Evolutionary conservation across 2,113 vertebrate genomes (phyloP).

Genomic region (Cyanoliseus patagonus): DNA sequence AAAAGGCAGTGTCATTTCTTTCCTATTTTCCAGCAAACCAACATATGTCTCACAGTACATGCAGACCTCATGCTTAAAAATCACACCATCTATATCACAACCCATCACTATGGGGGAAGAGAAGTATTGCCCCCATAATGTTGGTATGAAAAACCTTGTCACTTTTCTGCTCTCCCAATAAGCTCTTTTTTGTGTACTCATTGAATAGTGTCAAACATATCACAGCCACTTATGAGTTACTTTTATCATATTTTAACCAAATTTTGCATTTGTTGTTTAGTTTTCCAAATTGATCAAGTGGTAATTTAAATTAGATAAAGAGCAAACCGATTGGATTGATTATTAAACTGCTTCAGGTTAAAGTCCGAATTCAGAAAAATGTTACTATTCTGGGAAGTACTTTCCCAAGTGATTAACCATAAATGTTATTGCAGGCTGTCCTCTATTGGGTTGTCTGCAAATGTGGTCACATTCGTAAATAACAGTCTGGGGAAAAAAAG

Average conservation of each 20-base stretch:
- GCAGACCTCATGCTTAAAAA: neutral
- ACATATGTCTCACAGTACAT: neutral
- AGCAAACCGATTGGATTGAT: neutral
- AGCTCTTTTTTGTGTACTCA: neutral
- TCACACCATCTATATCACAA: neutral
- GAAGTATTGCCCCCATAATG: fast-evolving
- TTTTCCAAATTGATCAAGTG: neutral
- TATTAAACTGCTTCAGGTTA: neutral
- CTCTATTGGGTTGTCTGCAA: neutral
- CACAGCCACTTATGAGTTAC: neutral
- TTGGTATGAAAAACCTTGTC: neutral
- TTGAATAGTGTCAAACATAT: neutral
- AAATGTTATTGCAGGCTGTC: neutral
- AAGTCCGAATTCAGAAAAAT: neutral
- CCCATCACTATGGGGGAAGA: neutral
- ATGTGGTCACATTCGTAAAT: neutral
- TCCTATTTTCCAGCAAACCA: neutral
- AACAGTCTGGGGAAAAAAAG: neutral
- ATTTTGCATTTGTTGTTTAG: neutral
- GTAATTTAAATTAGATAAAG: neutral
- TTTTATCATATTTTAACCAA: neutral
- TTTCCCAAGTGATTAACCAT: neutral
- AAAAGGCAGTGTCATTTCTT: neutral
- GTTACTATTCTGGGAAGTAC: neutral
- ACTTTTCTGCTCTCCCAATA: neutral